Evolutionary conservation across 2,888 invertebrate species (phyloP).

Genomic region (Plebejus anna): DNA sequence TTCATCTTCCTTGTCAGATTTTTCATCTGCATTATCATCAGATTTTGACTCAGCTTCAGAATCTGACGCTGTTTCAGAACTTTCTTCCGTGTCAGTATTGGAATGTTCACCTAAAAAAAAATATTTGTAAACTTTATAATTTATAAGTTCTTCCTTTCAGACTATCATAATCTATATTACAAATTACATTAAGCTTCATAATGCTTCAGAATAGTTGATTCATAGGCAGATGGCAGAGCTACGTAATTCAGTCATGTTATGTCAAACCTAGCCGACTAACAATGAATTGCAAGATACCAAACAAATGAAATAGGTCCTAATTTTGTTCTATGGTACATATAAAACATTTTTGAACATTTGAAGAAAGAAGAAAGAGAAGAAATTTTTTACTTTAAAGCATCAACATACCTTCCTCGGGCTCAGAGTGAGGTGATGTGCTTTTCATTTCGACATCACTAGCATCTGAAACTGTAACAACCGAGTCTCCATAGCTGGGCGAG

Average conservation of each 20-base stretch:
- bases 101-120: slow-evolving; percentile 60
- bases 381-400: background rate
- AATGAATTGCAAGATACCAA: too few relatives aligned
- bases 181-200: too few relatives aligned
- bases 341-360: too few relatives aligned
- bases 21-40: slow-evolving; percentile 57
- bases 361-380: too few relatives aligned
- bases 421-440: slow-evolving; percentile 62
- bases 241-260: too few relatives aligned
- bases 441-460: slow-evolving; percentile 73
- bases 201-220: too few relatives aligned
- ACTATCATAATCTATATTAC: too few relatives aligned
- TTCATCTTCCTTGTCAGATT: slow-evolving; percentile 58
- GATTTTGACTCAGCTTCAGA: slow-evolving; percentile 67
- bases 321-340: too few relatives aligned
- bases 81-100: slow-evolving; percentile 71
- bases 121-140: background rate
- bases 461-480: slow-evolving; percentile 73
- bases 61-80: slow-evolving; percentile 60
- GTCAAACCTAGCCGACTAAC: too few relatives aligned
- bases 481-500: slow-evolving; percentile 63
- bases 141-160: too few relatives aligned
- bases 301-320: too few relatives aligned
- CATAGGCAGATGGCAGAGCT: too few relatives aligned
- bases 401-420: slow-evolving; percentile 65